Percentiles rank a stretch among this genome's conserved stretches.
These are phyloP conservation scores for Lophochroa leadbeateri DNA, from an alignment of 2,113 vertebrate genomes.

Conservation along the genomic window DNA sequence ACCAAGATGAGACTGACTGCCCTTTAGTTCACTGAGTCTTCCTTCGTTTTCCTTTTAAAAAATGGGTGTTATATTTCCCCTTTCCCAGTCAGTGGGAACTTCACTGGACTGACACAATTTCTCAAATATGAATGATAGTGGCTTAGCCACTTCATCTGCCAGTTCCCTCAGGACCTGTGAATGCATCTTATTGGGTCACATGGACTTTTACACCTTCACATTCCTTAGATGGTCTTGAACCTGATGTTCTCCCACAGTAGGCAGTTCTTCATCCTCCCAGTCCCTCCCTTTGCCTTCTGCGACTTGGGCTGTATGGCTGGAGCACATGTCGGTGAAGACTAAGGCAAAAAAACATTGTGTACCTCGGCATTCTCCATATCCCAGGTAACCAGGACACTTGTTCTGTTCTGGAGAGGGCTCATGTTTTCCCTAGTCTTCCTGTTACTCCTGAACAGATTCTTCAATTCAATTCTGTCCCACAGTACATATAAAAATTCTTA, in stretches of 20 bases:
- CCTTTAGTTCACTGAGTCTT: background rate
- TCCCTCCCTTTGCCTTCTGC: background rate
- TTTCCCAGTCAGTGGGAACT: background rate
- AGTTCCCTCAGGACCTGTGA: background rate
- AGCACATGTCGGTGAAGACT: background rate
- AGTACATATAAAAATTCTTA: background rate
- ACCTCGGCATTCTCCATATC: background rate
- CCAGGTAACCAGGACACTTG: background rate
- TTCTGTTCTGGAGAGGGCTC: background rate
- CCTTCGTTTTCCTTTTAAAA: background rate
- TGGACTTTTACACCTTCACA: background rate
- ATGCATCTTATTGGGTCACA: background rate
- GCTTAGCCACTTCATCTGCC: background rate
- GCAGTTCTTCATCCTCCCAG: background rate
- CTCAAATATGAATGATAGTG: background rate
- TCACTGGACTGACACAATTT: background rate
- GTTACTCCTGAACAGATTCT: background rate
- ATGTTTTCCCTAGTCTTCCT: background rate
- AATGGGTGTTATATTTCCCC: background rate
- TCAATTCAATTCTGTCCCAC: background rate
- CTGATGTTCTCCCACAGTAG: background rate
- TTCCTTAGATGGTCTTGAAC: background rate
- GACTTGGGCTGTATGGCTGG: background rate
- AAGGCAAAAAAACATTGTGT: background rate
- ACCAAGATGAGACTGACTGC: background rate